Conservation (phyloP, 2,888 invertebrate genomes). For the Drosophila anceps region DNA sequence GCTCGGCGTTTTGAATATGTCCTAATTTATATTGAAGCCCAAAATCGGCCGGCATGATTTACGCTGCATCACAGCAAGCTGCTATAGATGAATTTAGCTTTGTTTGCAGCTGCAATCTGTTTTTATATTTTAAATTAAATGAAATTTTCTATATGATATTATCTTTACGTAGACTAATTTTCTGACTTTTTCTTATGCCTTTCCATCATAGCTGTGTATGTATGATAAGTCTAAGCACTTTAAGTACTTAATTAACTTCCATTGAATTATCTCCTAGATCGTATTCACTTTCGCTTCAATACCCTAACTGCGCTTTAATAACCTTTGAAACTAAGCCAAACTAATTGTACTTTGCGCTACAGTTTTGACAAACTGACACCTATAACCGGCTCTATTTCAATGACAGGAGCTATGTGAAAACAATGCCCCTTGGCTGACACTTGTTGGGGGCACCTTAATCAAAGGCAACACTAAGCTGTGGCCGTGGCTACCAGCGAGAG, state of each 20-base stretch:
- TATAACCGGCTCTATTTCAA: conserved; percentile 37
- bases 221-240: not conserved
- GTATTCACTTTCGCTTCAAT: not conserved
- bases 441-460: conserved; percentile 68
- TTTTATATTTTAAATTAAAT: not conserved
- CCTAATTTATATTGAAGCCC: conserved; percentile 15
- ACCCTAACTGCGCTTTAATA: conserved; percentile 11
- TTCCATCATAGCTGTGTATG: not conserved
- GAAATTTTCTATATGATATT: not conserved
- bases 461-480: conserved; percentile 69
- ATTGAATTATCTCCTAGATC: not conserved
- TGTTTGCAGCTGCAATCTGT: not conserved
- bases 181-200: not conserved
- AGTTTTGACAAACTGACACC: conserved; percentile 35
- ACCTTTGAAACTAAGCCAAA: conserved; percentile 30
- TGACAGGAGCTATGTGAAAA: conserved; percentile 45
- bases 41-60: conserved; percentile 4
- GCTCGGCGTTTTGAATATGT: conserved; percentile 14
- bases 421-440: conserved; percentile 60
- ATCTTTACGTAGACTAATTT: not conserved
- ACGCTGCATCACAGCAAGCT: not conserved
- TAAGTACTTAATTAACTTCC: not conserved
- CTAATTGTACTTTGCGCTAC: conserved; percentile 42
- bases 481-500: conserved; percentile 17
- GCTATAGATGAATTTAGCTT: not conserved